Conservation (phyloP, 2,888 invertebrate species). For the Epistrophe eligans region DNA sequence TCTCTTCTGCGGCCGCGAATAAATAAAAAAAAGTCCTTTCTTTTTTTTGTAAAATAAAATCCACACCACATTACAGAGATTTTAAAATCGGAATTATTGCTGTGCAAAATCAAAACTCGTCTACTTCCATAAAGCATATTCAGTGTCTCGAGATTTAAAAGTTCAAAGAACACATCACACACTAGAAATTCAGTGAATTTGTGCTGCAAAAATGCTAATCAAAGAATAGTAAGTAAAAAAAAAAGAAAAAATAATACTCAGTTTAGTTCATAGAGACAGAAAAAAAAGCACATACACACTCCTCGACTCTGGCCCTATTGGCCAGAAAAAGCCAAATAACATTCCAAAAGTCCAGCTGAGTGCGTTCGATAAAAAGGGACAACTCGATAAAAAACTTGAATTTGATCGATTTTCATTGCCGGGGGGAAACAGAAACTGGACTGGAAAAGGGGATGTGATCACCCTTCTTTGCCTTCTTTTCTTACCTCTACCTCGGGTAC, state of each 20-base stretch:
- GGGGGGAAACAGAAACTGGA: slow-evolving; percentile 22
- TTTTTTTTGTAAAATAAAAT: slow-evolving; percentile 49
- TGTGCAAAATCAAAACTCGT: slow-evolving; percentile 25
- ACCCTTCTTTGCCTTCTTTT: slow-evolving; percentile 47
- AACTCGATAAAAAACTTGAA: slow-evolving; percentile 52
- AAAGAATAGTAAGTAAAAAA: slow-evolving; percentile 74
- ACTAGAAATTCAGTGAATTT: slow-evolving; percentile 60
- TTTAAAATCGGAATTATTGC: slow-evolving; percentile 20
- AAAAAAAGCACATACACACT: slow-evolving; percentile 34
- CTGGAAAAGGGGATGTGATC: slow-evolving; percentile 72
- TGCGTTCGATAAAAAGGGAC: slow-evolving; percentile 66
- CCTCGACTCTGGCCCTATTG: slow-evolving; percentile 12
- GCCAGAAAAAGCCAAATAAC: slow-evolving; percentile 58
- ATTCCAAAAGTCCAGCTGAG: slow-evolving; percentile 31
- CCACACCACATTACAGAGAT: slow-evolving; percentile 3
- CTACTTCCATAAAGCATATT: slow-evolving; percentile 9
- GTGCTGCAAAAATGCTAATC: slow-evolving; percentile 76
- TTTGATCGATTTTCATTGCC: slow-evolving; percentile 71
- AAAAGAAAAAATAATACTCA: slow-evolving; percentile 37
- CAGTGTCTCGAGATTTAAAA: slow-evolving; percentile 37
- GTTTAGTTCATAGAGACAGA: slow-evolving; percentile 43
- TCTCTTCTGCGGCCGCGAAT: slow-evolving; percentile 67
- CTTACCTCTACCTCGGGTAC: slow-evolving; percentile 17
- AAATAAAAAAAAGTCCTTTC: slow-evolving; percentile 43
- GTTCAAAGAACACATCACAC: slow-evolving; percentile 28